A percentile compares a stretch with the other conserved stretches of the same genome.
These are phyloP conservation scores for Habrosyne pyritoides DNA, from an alignment of 2,888 invertebrate species.

Conservation along the genomic window DNA sequence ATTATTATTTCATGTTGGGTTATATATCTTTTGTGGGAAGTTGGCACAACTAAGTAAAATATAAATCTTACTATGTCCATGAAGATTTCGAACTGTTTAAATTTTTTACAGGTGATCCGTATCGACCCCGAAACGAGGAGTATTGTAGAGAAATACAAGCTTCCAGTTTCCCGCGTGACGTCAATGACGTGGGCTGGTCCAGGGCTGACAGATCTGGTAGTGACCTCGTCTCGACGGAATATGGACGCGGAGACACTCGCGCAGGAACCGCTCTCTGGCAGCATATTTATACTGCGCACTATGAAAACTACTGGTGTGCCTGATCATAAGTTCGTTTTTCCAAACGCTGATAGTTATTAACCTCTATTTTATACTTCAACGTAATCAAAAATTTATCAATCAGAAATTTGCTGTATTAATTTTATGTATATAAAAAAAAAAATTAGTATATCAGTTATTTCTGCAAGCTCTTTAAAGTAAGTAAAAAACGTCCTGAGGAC, in stretches of 20 bases:
- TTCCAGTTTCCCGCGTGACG: slow-evolving; percentile 80
- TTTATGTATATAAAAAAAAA: no score
- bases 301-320: slow-evolving; percentile 33
- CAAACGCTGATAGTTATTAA: slow-evolving; percentile 32
- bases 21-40: no score
- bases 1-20: not conserved
- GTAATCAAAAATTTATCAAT: no score
- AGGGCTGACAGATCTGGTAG: slow-evolving; percentile 80
- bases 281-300: slow-evolving; percentile 32
- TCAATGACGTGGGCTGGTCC: slow-evolving; percentile 85
- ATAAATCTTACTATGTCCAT: no score
- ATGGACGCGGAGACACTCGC: slow-evolving; percentile 15
- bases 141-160: slow-evolving; percentile 65
- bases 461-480: no score
- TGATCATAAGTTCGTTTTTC: slow-evolving; percentile 31
- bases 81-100: not conserved
- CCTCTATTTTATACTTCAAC: no score
- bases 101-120: slow-evolving; percentile 66
- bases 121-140: slow-evolving; percentile 65
- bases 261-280: slow-evolving; percentile 33
- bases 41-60: no score
- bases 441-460: no score
- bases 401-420: no score
- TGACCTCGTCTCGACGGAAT: slow-evolving; percentile 77
- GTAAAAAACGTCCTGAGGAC: no score